phyloP scores from a whole-genome alignment of 2,888 invertebrate genomes.

The Agrilus mali region DNA sequence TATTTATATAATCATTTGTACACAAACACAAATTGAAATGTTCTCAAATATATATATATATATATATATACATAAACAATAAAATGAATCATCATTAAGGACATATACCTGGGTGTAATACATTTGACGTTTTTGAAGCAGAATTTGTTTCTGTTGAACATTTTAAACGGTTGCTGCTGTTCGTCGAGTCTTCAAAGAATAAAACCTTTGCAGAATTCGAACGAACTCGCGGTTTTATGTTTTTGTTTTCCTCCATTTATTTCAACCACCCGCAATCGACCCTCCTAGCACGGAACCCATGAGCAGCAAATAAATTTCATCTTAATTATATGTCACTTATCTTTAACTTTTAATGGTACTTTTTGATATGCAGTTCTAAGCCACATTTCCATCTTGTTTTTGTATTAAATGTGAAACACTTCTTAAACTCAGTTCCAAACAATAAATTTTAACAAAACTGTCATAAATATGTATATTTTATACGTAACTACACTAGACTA shows the following conservation, averaged over 20 bases:
- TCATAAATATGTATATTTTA: no score
- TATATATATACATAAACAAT: neutral
- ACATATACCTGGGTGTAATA: slow-evolving; percentile 20
- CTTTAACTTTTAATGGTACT: no score
- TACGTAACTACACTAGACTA: no score
- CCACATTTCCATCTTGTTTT: no score
- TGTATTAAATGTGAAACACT: no score
- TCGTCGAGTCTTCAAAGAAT: slow-evolving; percentile 55
- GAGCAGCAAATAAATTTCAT: neutral
- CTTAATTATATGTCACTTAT: no score
- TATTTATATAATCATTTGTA: neutral
- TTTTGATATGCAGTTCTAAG: no score
- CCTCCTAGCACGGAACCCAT: slow-evolving; percentile 1
- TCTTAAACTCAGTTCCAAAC: no score
- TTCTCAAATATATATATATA: neutral
- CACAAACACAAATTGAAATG: slow-evolving; percentile 1
- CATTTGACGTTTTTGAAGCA: slow-evolving; percentile 15
- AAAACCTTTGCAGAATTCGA: slow-evolving; percentile 60
- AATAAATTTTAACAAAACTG: no score
- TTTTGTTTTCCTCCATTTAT: slow-evolving; percentile 29
- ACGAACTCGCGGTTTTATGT: slow-evolving; percentile 29
- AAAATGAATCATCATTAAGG: slow-evolving; percentile 1
- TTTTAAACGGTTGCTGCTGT: slow-evolving; percentile 21
- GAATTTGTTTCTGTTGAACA: slow-evolving; percentile 16
- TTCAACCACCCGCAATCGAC: slow-evolving; percentile 11